phyloP scores from a whole-genome alignment of 2,113 vertebrate species.

The Scolopax mira region DNA sequence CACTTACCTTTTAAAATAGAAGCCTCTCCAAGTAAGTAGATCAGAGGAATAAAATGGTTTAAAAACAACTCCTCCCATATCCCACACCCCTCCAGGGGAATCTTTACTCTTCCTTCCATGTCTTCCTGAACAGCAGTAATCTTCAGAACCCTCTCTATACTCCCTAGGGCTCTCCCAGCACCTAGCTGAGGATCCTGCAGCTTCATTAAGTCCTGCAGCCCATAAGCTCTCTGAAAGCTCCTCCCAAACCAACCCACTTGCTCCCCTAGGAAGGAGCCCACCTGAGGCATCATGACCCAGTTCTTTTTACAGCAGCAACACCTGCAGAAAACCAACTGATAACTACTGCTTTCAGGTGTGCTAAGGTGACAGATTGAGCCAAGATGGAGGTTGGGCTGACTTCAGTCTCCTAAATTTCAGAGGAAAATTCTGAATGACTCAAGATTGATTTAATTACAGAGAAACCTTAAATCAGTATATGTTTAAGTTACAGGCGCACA shows the following conservation, averaged over 20 bases:
- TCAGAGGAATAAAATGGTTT: background rate
- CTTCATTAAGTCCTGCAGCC: background rate
- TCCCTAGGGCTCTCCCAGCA: background rate
- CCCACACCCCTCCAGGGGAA: fast-evolving
- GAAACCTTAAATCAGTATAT: background rate
- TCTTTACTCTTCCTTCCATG: fast-evolving
- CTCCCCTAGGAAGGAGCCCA: background rate
- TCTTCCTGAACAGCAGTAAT: background rate
- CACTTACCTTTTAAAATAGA: background rate
- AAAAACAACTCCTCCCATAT: background rate
- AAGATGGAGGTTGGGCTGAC: background rate
- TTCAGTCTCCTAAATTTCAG: background rate
- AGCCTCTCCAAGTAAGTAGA: background rate
- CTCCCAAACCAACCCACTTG: background rate
- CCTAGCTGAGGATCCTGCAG: background rate
- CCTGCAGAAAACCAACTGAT: background rate
- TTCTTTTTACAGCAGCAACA: background rate
- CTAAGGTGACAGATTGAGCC: background rate
- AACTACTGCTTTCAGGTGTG: background rate
- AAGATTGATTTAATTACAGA: background rate
- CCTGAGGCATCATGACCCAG: background rate
- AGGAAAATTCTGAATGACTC: background rate
- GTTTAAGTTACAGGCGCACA: background rate
- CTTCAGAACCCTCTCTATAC: background rate
- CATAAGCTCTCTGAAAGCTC: background rate